Evolutionary conservation across 1,140 invertebrate species (phyloP).

Genomic region (Caenorhabditis remanei): DNA sequence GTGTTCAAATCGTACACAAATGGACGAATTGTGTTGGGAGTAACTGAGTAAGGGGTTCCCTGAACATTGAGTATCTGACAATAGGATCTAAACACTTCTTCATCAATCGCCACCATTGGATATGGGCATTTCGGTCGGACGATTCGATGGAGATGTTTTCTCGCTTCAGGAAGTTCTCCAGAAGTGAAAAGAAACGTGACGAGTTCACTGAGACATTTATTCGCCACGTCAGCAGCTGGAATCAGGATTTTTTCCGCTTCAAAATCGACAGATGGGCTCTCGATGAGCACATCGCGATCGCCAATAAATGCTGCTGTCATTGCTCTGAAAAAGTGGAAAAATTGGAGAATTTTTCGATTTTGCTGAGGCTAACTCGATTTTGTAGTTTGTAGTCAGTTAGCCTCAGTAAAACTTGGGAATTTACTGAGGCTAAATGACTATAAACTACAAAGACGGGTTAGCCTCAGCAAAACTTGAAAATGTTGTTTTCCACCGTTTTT

Average conservation of each 20-base stretch:
- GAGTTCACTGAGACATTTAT: constrained; percentile 37
- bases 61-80: constrained; percentile 7
- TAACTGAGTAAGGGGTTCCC: not conserved
- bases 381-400: constrained; percentile 7
- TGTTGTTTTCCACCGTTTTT: not conserved
- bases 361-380: not conserved
- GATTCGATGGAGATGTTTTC: not conserved
- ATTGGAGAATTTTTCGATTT: constrained; percentile 50
- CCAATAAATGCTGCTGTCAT: constrained; percentile 47
- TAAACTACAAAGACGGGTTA: too few relatives aligned
- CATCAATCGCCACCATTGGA: constrained; percentile 38
- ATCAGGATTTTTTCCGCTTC: constrained; percentile 11
- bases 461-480: too few relatives aligned
- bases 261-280: constrained; percentile 16
- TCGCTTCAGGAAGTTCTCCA: constrained; percentile 7
- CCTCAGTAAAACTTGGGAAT: not conserved
- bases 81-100: not conserved
- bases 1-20: constrained; percentile 30
- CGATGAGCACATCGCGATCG: constrained; percentile 27
- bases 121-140: not conserved
- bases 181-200: not conserved
- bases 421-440: too few relatives aligned
- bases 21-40: not conserved
- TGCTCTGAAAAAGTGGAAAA: not conserved
- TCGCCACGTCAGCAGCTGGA: not conserved